Conservation (phyloP, 2,888 invertebrate genomes). For the Abscondita cerata region DNA sequence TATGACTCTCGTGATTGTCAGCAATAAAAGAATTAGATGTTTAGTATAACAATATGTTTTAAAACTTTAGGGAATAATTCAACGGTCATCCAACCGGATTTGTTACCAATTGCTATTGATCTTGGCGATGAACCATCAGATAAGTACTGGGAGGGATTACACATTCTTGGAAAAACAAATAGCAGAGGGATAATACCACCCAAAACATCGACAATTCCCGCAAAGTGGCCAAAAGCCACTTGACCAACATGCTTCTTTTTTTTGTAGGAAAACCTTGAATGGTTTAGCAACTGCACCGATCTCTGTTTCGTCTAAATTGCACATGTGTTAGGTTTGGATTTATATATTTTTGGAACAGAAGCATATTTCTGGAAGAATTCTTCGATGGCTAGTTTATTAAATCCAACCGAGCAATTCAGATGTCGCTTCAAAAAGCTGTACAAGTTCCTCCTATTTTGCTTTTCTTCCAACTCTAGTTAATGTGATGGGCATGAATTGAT, state of each 20-base stretch:
- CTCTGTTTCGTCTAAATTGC: too few relatives aligned
- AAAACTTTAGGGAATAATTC: too few relatives aligned
- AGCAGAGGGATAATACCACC: too few relatives aligned
- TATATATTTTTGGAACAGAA: slow-evolving; percentile 27
- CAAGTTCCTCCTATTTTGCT: slow-evolving; percentile 25
- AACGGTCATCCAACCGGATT: slow-evolving; percentile 39
- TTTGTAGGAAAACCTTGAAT: slow-evolving; percentile 19
- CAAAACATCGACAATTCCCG: too few relatives aligned
- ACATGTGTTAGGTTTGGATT: slow-evolving; percentile 18
- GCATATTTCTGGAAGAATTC: slow-evolving; percentile 19
- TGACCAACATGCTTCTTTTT: slow-evolving; percentile 25
- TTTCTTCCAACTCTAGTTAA: too few relatives aligned
- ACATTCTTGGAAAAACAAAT: slow-evolving; percentile 7
- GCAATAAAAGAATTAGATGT: too few relatives aligned
- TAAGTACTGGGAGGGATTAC: slow-evolving; percentile 27
- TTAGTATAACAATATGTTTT: too few relatives aligned
- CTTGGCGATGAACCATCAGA: slow-evolving; percentile 33
- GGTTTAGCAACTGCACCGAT: slow-evolving; percentile 24
- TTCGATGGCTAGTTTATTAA: slow-evolving; percentile 30
- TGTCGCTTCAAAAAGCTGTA: too few relatives aligned
- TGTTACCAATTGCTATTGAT: slow-evolving; percentile 29
- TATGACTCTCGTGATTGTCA: slow-evolving; percentile 29
- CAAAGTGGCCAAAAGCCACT: slow-evolving; percentile 6
- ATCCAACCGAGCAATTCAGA: slow-evolving; percentile 29
- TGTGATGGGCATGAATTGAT: slow-evolving; percentile 2